Base-by-base conservation (phyloP, 2,113 vertebrate species). In the Laticauda colubrina region DNA sequence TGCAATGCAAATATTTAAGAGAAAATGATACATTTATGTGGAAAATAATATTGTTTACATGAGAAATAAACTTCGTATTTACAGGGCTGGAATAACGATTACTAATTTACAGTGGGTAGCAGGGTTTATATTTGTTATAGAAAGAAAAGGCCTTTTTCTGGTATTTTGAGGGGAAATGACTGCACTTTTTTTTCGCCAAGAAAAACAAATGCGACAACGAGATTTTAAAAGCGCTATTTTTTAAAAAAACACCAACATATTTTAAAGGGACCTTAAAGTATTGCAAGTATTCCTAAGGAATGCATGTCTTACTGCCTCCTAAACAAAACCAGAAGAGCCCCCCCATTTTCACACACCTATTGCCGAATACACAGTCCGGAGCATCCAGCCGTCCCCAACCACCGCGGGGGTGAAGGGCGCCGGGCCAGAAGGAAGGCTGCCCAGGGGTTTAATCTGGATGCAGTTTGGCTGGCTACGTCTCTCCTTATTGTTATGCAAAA, bases 401-500 rank as follows among this genome's bases (percentile, higher is more conserved):
- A 92, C 89, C 56, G 11, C 2, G 91, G 90, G 94, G 26, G 14
- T 53, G 94, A 96, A 94, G 93, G 53, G 94, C 12, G 39, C 93
- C 48, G 51, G 93, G 54, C 87, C 51, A 9, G 91, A 6, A 5
- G 6, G 1, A 86, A 48, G 2, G 69, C 45, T n/a, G 93, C 94
- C 88, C 0, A 64, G 2, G 2, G 81, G 0, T 85, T 88, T 59
- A 34, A 93, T 90, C 96, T 2, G 95, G 93, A 94, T 95, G 92
- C 93, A 92, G 64, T 51, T 29, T 53, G 85, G 95, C 96, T 94
- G 92, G 94, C 64, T 92, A 93, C 93, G 69, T 93, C 93, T 43
- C 93, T 85, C 91, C 64, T 87, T 55, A 9, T 0, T 18, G 51
- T 89, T 34, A 94, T 29, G 54, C 92, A 0, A 93, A 34, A 87